Evolutionary conservation across 2,797 vertebrate genomes (phyloP).

Genomic region (Tympanoctomys barrerae): DNA sequence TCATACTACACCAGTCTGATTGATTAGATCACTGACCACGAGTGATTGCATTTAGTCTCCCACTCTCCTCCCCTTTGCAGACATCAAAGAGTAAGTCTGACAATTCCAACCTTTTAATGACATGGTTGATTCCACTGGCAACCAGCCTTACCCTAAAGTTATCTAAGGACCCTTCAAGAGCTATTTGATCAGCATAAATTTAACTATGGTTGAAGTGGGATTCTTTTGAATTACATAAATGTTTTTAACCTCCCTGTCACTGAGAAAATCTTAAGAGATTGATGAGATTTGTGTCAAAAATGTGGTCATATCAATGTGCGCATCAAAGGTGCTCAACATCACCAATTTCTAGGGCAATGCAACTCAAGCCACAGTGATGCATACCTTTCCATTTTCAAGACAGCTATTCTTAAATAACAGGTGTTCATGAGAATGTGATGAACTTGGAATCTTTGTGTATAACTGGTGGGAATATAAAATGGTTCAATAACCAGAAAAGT

Average conservation of each 20-base stretch:
- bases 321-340: not conserved
- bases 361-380: conserved; percentile 16
- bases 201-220: not conserved
- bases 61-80: not conserved
- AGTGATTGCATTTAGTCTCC: not conserved
- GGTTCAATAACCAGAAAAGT: not conserved
- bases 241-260: not conserved
- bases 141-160: not conserved
- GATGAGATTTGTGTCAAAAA: not conserved
- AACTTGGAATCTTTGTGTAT: not conserved
- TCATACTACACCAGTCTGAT: not conserved
- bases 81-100: not conserved
- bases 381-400: not conserved
- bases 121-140: not conserved
- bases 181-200: not conserved
- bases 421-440: not conserved
- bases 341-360: conserved; percentile 17
- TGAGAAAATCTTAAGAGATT: not conserved
- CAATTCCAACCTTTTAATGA: not conserved
- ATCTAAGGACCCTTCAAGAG: not conserved
- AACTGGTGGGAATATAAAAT: not conserved
- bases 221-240: not conserved
- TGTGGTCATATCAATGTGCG: not conserved
- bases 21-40: not conserved
- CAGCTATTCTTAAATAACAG: not conserved